Evolutionary conservation across 2,888 invertebrate genomes (phyloP).

Genomic region (Rhyacophila evoluta): DNA sequence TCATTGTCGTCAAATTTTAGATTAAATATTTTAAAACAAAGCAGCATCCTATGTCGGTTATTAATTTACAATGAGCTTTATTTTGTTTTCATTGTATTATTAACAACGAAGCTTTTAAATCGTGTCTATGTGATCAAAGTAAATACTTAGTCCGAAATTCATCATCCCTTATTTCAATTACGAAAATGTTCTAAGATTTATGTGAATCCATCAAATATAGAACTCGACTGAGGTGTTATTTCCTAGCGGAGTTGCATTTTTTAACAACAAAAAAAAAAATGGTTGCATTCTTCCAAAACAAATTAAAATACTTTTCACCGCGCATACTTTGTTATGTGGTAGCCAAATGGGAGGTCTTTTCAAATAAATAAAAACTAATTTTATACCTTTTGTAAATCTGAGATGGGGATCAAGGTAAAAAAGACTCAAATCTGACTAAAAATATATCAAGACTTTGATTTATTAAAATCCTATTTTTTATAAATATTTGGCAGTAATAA

Average conservation of each 20-base stretch:
- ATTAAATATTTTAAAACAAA: too few species aligned
- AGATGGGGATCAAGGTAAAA: too few species aligned
- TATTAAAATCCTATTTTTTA: too few species aligned
- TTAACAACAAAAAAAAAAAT: background rate
- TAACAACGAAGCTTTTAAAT: too few species aligned
- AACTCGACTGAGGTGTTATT: background rate
- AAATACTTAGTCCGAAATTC: background rate
- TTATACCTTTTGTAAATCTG: background rate
- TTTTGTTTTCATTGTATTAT: too few species aligned
- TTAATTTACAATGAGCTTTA: too few species aligned
- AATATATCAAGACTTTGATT: too few species aligned
- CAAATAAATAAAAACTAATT: background rate
- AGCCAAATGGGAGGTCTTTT: background rate
- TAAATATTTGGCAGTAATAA: too few species aligned
- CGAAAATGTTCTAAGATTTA: background rate
- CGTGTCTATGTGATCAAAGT: background rate
- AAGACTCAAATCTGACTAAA: too few species aligned
- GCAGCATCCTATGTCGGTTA: too few species aligned
- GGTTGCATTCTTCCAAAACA: background rate
- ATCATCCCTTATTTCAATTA: constrained; percentile 14
- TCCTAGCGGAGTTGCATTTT: background rate
- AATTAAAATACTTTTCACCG: background rate
- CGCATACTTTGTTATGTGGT: background rate
- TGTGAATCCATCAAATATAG: background rate
- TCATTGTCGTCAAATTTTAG: too few species aligned